These are phyloP conservation scores for Lissonota sp. DNA, from an alignment of 2,888 invertebrate genomes.

Conservation along the genomic window DNA sequence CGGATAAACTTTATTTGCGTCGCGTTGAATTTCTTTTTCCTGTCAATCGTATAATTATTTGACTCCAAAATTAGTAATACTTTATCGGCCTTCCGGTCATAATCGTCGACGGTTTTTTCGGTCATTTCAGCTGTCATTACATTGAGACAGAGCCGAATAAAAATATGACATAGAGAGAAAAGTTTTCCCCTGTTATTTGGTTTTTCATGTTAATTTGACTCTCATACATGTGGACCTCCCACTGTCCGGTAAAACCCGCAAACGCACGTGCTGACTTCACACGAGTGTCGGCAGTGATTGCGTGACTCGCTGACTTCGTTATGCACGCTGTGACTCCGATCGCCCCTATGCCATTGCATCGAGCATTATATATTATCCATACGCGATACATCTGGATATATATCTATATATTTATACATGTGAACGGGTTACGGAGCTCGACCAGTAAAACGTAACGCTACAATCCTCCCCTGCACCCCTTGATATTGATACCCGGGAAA, in stretches of 20 bases:
- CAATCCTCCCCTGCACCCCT: constrained; percentile 29
- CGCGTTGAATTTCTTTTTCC: neutral
- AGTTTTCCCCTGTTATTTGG: constrained; percentile 62
- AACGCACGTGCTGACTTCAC: constrained; percentile 78
- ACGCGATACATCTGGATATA: neutral
- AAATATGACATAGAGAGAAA: constrained; percentile 12
- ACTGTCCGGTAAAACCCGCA: constrained; percentile 69
- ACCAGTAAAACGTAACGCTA: constrained; percentile 36
- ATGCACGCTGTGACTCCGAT: constrained; percentile 65
- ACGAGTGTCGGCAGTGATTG: constrained; percentile 79
- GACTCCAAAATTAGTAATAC: neutral
- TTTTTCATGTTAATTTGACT: constrained; percentile 76
- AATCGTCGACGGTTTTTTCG: constrained; percentile 49
- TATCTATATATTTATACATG: neutral
- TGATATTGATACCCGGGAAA: constrained; percentile 43
- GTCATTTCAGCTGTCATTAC: constrained; percentile 54
- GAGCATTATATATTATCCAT: neutral
- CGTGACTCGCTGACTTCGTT: constrained; percentile 75
- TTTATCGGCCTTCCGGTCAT: constrained; percentile 54
- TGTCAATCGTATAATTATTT: neutral
- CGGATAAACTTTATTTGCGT: too few species aligned
- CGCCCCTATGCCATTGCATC: constrained; percentile 38
- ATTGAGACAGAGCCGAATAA: constrained; percentile 13
- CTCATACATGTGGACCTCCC: constrained; percentile 60
- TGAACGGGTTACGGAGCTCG: constrained; percentile 52